Evolutionary conservation across 2,797 vertebrate genomes (phyloP).

Genomic region (Urophycis tenuis): DNA sequence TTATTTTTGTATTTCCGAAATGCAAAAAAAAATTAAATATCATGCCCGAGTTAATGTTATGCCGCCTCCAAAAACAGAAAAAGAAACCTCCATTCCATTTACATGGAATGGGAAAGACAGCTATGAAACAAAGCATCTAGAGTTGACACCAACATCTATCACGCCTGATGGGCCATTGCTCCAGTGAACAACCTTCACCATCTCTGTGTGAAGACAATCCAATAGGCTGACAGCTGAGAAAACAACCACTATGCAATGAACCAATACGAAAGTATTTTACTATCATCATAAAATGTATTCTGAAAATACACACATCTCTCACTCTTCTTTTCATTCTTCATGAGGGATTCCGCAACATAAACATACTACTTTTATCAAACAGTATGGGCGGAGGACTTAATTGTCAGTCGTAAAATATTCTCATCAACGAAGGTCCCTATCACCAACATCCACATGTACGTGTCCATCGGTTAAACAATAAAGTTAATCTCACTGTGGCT

Average conservation of each 20-base stretch:
- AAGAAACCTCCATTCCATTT: neutral
- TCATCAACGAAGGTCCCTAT: too few species aligned
- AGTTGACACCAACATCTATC: constrained; percentile 19
- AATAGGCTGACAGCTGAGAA: neutral
- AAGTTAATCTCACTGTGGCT: too few species aligned
- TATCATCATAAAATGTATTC: neutral
- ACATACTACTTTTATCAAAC: neutral
- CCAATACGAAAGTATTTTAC: neutral
- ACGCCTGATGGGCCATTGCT: neutral
- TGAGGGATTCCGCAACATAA: neutral
- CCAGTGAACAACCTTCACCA: constrained; percentile 9
- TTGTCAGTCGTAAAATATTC: neutral
- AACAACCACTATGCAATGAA: neutral
- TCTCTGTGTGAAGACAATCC: constrained; percentile 4
- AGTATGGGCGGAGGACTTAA: neutral
- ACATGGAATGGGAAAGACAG: constrained; percentile 4
- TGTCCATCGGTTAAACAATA: too few species aligned
- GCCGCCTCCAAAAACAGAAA: neutral
- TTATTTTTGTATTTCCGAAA: neutral
- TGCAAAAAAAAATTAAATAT: neutral
- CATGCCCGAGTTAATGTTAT: neutral
- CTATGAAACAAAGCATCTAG: constrained; percentile 9
- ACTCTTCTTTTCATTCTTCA: neutral
- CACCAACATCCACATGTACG: too few species aligned
- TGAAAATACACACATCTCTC: neutral